These are phyloP conservation scores for Lophotriccus pileatus DNA, from an alignment of 2,797 vertebrate genomes.

Conservation along the genomic window DNA sequence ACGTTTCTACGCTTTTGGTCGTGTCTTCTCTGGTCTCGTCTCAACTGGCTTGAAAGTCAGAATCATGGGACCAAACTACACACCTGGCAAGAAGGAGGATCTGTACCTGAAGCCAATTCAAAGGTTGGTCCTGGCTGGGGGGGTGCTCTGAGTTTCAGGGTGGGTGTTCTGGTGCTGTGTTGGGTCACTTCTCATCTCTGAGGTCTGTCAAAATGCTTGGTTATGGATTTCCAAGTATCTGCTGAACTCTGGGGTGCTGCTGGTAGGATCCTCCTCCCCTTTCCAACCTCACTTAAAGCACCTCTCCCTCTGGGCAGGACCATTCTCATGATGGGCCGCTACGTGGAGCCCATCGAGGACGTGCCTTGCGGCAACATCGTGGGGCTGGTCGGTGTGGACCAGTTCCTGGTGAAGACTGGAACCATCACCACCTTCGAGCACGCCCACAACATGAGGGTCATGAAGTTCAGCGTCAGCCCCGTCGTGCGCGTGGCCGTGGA, in stretches of 20 bases:
- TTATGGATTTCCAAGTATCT: fast-evolving
- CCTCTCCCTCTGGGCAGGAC: constrained; percentile 73
- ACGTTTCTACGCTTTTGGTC: constrained; percentile 94
- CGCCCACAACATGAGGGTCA: constrained; percentile 94
- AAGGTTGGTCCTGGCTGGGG: constrained; percentile 76
- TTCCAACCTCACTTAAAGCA: neutral
- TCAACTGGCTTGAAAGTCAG: constrained; percentile 92
- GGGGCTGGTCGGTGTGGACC: constrained; percentile 93
- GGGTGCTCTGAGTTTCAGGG: neutral
- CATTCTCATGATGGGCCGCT: constrained; percentile 97
- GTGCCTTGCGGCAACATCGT: constrained; percentile 96
- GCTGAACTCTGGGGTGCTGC: neutral
- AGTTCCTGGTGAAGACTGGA: constrained; percentile 92
- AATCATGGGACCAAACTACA: constrained; percentile 97
- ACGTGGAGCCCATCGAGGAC: constrained; percentile 93
- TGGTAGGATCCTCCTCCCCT: neutral
- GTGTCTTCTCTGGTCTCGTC: constrained; percentile 91
- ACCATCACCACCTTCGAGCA: constrained; percentile 94
- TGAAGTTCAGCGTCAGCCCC: constrained; percentile 98
- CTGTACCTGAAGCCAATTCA: constrained; percentile 95
- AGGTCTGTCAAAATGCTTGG: fast-evolving
- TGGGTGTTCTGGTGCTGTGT: neutral
- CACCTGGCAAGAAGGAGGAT: constrained; percentile 94
- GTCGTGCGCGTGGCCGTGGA: constrained; percentile 95
- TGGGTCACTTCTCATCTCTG: fast-evolving